phyloP scores from a whole-genome alignment of 2,113 vertebrate genomes.

The Isurus oxyrinchus region DNA sequence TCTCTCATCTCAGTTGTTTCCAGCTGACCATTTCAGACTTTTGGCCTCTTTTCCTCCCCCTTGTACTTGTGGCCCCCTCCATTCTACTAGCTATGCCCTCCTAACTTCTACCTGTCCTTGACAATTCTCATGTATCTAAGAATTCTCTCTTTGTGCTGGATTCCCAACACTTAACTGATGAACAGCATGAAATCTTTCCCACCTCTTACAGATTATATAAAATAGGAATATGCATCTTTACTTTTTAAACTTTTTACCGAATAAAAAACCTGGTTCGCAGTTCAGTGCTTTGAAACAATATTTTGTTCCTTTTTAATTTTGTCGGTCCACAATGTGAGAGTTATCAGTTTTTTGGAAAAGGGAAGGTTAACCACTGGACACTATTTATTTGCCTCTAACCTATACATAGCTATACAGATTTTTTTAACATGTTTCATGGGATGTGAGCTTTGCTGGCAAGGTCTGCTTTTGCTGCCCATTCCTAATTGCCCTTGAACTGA shows the following conservation, averaged over 20 bases:
- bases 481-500: too few relatives aligned
- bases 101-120: neutral
- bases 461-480: too few relatives aligned
- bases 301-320: neutral
- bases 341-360: neutral
- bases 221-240: neutral
- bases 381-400: neutral
- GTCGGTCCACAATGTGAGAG: neutral
- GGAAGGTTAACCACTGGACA: neutral
- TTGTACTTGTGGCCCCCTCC: neutral
- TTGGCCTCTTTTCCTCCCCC: neutral
- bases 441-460: too few relatives aligned
- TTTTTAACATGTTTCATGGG: too few relatives aligned
- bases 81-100: neutral
- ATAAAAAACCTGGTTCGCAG: neutral
- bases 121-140: neutral
- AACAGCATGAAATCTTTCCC: neutral
- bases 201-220: neutral
- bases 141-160: neutral
- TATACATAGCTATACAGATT: too few relatives aligned
- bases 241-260: neutral
- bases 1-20: neutral
- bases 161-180: neutral
- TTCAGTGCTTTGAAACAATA: neutral
- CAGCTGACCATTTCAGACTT: neutral